phyloP scores from a whole-genome alignment of 2,113 vertebrate genomes.

The Charadrius vociferus region DNA sequence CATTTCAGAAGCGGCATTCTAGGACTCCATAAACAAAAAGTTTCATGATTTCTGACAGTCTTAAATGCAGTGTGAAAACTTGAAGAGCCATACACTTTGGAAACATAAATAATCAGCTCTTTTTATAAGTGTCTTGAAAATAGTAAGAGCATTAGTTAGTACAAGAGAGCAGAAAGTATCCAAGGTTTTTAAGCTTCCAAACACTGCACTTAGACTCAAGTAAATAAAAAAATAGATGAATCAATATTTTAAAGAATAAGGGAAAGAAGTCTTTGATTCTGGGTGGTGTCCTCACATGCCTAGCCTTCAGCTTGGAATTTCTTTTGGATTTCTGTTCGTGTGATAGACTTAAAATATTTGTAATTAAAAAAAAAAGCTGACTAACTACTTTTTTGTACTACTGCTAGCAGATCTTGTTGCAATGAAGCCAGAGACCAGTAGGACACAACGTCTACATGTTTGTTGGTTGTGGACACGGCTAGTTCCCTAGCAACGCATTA shows the following conservation, averaged over 20 bases:
- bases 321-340: constrained; percentile 10
- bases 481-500: constrained; percentile 20
- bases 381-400: neutral
- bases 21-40: neutral
- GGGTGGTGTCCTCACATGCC: neutral
- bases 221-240: constrained; percentile 39
- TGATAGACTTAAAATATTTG: constrained; percentile 25
- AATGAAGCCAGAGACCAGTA: constrained; percentile 23
- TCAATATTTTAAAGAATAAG: neutral
- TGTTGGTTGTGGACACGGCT: neutral
- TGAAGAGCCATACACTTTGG: neutral
- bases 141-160: neutral
- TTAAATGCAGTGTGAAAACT: neutral
- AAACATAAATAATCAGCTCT: neutral
- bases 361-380: neutral
- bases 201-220: neutral
- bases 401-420: neutral
- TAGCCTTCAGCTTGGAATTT: neutral
- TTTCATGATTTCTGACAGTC: neutral
- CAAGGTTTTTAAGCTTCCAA: constrained; percentile 9
- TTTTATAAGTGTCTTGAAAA: neutral
- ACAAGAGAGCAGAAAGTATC: neutral
- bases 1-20: neutral
- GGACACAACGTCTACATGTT: neutral
- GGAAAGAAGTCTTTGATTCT: neutral